Conservation (phyloP, 2,888 invertebrate species). For the Cistogaster globosa region DNA sequence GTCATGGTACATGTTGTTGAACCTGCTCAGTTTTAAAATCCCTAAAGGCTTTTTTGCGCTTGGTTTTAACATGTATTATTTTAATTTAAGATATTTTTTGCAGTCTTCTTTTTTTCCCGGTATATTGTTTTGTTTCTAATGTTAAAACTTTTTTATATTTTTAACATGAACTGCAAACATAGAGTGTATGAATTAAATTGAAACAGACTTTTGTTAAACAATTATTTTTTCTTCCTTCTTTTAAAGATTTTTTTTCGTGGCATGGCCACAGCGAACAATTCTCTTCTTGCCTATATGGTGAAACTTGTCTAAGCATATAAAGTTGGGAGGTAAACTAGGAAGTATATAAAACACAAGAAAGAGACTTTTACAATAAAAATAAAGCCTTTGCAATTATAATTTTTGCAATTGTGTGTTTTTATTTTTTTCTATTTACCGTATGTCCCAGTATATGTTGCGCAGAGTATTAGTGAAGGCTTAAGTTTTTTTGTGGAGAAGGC, state of each 20-base stretch:
- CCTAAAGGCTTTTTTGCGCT: constrained; percentile 56
- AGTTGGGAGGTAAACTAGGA: constrained; percentile 21
- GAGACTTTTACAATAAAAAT: constrained; percentile 29
- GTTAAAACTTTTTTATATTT: constrained; percentile 43
- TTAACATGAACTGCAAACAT: constrained; percentile 23
- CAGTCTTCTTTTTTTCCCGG: not conserved
- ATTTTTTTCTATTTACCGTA: constrained; percentile 47
- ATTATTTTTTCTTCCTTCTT: constrained; percentile 36
- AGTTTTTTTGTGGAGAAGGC: constrained; percentile 4
- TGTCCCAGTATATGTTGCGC: not conserved
- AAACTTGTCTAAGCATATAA: constrained; percentile 34
- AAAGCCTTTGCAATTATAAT: constrained; percentile 70
- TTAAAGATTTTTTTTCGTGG: not conserved
- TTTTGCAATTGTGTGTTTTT: constrained; percentile 68
- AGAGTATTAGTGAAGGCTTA: constrained; percentile 44
- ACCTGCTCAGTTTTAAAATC: constrained; percentile 66
- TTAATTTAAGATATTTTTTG: constrained; percentile 7
- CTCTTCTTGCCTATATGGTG: not conserved
- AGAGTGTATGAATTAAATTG: constrained; percentile 31
- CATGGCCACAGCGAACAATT: constrained; percentile 51
- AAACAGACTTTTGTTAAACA: constrained; percentile 62
- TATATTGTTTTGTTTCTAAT: constrained; percentile 47
- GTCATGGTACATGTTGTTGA: constrained; percentile 60
- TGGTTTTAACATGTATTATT: constrained; percentile 45
- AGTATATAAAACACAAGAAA: constrained; percentile 15